These are phyloP conservation scores for Drosophila antonietae DNA, from an alignment of 2,888 invertebrate species.

Conservation along the genomic window DNA sequence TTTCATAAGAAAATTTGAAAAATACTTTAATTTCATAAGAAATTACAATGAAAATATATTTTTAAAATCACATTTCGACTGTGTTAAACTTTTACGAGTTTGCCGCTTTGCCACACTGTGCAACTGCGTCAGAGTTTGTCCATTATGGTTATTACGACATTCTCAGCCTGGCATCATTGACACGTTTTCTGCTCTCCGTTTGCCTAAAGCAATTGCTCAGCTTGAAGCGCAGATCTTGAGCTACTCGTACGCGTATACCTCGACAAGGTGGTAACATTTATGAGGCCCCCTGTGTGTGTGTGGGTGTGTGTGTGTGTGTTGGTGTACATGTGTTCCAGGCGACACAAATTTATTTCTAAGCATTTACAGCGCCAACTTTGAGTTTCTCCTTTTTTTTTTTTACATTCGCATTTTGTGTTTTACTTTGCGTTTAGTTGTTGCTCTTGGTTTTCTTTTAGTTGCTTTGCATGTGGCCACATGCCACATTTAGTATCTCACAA, in stretches of 20 bases:
- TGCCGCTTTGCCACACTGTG: conserved; percentile 49
- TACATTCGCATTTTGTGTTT: not conserved
- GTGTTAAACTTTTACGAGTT: not conserved
- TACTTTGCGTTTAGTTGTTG: conserved; percentile 31
- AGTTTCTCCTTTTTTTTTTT: conserved; percentile 12
- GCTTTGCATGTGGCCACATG: conserved; percentile 57
- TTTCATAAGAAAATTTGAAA: no score
- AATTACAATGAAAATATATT: no score
- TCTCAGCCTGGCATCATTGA: conserved; percentile 70
- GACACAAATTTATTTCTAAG: conserved; percentile 78
- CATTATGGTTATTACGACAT: conserved; percentile 69
- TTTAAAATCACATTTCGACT: no score
- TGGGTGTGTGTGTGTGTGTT: conserved; percentile 1
- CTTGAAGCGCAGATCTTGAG: conserved; percentile 8
- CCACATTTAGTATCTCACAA: conserved; percentile 75
- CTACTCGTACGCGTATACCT: conserved; percentile 27
- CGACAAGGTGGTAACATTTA: conserved; percentile 70
- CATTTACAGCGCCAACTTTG: conserved; percentile 67
- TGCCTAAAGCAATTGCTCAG: conserved; percentile 23
- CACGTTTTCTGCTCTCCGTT: conserved; percentile 57
- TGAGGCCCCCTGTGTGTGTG: conserved; percentile 39
- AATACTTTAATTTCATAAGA: no score
- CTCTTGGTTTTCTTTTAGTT: conserved; percentile 9
- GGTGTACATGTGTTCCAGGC: conserved; percentile 50
- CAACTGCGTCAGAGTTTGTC: conserved; percentile 55